Percentiles rank a stretch among this genome's conserved stretches.
Conservation (phyloP, 2,797 vertebrate species). For the Acipenser transmontanus region DNA sequence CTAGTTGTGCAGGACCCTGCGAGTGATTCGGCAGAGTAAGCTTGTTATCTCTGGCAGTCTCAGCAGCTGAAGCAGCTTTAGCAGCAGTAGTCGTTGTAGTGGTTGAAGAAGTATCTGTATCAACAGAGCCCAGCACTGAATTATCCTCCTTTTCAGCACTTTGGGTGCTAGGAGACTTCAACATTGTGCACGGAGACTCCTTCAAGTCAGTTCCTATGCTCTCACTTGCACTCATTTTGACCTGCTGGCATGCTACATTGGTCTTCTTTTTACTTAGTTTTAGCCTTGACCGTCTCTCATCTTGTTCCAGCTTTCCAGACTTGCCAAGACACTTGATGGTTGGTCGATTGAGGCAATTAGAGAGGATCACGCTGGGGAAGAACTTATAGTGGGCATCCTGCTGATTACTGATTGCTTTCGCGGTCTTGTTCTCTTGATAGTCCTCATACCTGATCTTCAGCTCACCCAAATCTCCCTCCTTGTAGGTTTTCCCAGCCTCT, state of each 20-base stretch:
- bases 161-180: conserved; percentile 17
- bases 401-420: conserved; percentile 84
- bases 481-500: conserved; percentile 52
- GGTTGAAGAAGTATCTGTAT: conserved; percentile 18
- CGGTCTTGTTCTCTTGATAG: conserved; percentile 91
- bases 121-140: conserved; percentile 20
- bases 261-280: conserved; percentile 76
- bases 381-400: conserved; percentile 97
- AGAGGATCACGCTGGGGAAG: conserved; percentile 96
- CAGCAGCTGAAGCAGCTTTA: conserved; percentile 12
- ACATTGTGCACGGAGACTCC: conserved; percentile 40
- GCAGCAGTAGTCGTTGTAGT: conserved; percentile 17
- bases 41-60: conserved; percentile 23
- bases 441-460: conserved; percentile 95
- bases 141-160: conserved; percentile 29
- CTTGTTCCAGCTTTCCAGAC: conserved; percentile 63
- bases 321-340: conserved; percentile 64
- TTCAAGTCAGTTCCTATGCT: conserved; percentile 58
- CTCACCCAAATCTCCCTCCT: conserved; percentile 83
- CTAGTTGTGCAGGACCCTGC: conserved; percentile 47
- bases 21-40: conserved; percentile 44
- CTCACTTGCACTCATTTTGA: conserved; percentile 51
- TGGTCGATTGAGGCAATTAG: conserved; percentile 86
- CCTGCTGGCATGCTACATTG: conserved; percentile 45
- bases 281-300: conserved; percentile 72